phyloP scores from a whole-genome alignment of 2,888 invertebrate genomes.

The Epinotia brunnichana region DNA sequence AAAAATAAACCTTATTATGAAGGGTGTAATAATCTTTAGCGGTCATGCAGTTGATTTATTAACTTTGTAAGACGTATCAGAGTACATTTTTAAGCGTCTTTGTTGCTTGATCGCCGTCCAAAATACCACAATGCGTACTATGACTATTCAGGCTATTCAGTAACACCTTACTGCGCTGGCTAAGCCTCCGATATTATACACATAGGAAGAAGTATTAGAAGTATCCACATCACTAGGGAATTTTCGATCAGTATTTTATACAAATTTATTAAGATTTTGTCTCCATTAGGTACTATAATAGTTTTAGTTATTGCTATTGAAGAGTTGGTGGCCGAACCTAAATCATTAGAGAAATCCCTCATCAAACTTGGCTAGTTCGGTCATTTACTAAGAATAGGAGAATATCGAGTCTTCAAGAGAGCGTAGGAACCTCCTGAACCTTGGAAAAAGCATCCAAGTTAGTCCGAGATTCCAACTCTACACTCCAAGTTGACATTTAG shows the following conservation, averaged over 20 bases:
- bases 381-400: too few species aligned
- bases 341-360: too few species aligned
- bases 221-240: neutral
- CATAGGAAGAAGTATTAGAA: neutral
- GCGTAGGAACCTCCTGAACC: too few species aligned
- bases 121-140: constrained; percentile 67
- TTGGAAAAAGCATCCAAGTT: too few species aligned
- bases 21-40: neutral
- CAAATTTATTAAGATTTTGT: too few species aligned
- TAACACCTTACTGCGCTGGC: constrained; percentile 56
- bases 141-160: constrained; percentile 67
- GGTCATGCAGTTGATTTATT: constrained; percentile 36
- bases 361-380: too few species aligned
- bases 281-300: too few species aligned
- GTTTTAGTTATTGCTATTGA: too few species aligned
- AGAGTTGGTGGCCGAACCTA: too few species aligned
- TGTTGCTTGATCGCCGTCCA: constrained; percentile 75
- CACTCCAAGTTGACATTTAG: neutral
- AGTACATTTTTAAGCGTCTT: constrained; percentile 76
- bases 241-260: neutral
- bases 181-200: constrained; percentile 47
- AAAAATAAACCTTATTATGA: constrained; percentile 51
- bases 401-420: too few species aligned
- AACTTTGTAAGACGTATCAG: constrained; percentile 55
- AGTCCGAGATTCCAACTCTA: neutral